Evolutionary conservation across 2,113 vertebrate species (phyloP).

Genomic region (Stercorarius parasiticus): DNA sequence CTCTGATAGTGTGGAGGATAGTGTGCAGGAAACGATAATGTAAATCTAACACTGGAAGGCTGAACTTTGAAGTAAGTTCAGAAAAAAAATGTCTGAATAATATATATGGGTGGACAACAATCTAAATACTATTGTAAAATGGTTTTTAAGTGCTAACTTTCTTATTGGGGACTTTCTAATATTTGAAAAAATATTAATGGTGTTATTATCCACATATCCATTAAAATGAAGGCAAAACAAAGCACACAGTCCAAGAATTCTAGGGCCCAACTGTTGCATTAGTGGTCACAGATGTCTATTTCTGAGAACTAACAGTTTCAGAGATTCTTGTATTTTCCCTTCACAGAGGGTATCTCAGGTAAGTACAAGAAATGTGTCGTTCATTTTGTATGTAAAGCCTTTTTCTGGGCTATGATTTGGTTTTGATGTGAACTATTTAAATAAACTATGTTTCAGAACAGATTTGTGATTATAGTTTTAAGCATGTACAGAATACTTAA

Average conservation of each 20-base stretch:
- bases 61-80: neutral
- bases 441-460: neutral
- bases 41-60: neutral
- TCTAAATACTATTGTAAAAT: neutral
- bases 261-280: neutral
- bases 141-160: neutral
- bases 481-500: neutral
- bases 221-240: neutral
- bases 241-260: neutral
- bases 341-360: neutral
- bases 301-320: neutral
- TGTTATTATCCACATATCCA: neutral
- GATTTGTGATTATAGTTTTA: neutral
- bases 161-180: neutral
- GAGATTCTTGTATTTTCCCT: neutral
- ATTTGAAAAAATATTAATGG: neutral
- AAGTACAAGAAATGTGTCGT: neutral
- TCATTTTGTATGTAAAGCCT: neutral
- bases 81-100: neutral
- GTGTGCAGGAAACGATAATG: neutral
- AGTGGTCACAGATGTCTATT: neutral
- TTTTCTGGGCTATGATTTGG: neutral
- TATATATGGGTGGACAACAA: neutral
- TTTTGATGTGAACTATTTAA: neutral
- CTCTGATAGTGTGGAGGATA: neutral